A percentile compares a stretch with the other conserved stretches of the same genome.
These are phyloP conservation scores for Solea solea DNA, from an alignment of 2,113 vertebrate species.

Conservation along the genomic window DNA sequence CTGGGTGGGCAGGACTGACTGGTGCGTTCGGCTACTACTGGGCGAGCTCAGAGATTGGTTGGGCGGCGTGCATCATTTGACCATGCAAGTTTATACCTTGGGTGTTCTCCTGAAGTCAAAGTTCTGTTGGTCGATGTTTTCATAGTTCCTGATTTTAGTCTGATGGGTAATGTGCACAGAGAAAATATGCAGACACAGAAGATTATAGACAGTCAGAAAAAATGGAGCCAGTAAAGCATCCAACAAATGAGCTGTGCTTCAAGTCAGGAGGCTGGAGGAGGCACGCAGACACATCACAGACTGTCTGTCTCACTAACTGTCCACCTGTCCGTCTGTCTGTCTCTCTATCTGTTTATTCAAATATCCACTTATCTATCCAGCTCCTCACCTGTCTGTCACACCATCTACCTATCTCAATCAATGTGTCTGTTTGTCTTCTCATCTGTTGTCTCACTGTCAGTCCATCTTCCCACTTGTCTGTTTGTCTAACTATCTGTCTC, in stretches of 20 bases:
- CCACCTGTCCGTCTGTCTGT: background rate
- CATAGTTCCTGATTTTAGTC: slow-evolving; percentile 99
- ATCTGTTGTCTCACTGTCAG: too few relatives aligned
- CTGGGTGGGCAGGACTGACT: slow-evolving; percentile 64
- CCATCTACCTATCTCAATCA: too few relatives aligned
- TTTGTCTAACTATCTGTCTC: too few relatives aligned
- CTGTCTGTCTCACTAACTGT: background rate
- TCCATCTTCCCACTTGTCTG: background rate
- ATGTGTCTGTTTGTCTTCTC: background rate
- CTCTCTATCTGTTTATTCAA: background rate
- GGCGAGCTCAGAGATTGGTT: slow-evolving; percentile 75
- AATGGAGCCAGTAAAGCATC: slow-evolving; percentile 93
- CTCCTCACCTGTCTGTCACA: background rate
- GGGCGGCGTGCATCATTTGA: slow-evolving; percentile 97
- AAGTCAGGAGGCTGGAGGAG: slow-evolving; percentile 83
- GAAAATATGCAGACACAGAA: slow-evolving; percentile 99
- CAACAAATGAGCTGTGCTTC: slow-evolving; percentile 85
- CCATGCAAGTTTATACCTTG: slow-evolving; percentile 99
- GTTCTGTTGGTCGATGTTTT: slow-evolving; percentile 99
- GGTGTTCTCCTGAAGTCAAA: slow-evolving; percentile 99
- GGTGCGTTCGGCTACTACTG: slow-evolving; percentile 57
- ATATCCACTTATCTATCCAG: too few relatives aligned
- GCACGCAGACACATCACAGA: slow-evolving; percentile 85
- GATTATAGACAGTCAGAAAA: slow-evolving; percentile 96
- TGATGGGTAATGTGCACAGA: slow-evolving; percentile 99